phyloP scores from a whole-genome alignment of 2,888 invertebrate species.

The Acanthosepion lycidas region DNA sequence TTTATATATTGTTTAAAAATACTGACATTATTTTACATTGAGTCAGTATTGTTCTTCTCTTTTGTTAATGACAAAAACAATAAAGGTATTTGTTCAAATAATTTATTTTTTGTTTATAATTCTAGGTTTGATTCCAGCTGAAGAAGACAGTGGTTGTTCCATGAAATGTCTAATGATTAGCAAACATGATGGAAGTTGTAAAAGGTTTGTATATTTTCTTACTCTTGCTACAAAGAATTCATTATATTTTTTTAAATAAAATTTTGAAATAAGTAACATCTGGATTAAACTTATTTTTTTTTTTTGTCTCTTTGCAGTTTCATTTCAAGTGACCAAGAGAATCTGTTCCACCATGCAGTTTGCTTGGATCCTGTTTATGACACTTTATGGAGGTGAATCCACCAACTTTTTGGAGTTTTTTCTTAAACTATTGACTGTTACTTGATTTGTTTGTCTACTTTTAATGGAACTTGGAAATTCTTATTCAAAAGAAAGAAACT shows the following conservation, averaged over 20 bases:
- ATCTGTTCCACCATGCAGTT: conserved; percentile 85
- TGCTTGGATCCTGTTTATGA: conserved; percentile 94
- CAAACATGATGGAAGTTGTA: conserved; percentile 89
- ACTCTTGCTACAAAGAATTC: not conserved
- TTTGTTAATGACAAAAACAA: not conserved
- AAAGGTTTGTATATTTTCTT: conserved; percentile 72
- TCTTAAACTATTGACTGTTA: too few relatives aligned
- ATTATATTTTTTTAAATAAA: too few relatives aligned
- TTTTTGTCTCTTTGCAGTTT: conserved; percentile 76
- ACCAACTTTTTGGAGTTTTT: not conserved
- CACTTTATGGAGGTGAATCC: conserved; percentile 89
- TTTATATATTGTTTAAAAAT: too few relatives aligned
- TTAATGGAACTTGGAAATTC: too few relatives aligned
- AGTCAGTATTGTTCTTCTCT: not conserved
- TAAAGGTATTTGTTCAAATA: not conserved
- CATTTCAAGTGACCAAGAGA: conserved; percentile 86
- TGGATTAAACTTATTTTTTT: not conserved
- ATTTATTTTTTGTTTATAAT: conserved; percentile 51
- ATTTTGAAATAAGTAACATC: too few relatives aligned
- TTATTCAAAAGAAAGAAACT: too few relatives aligned
- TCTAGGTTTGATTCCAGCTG: conserved; percentile 86
- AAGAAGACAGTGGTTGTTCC: conserved; percentile 82
- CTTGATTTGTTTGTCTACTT: not conserved
- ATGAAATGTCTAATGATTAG: conserved; percentile 93
- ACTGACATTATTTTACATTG: too few relatives aligned